These are phyloP conservation scores for Zhuqinia jingwanae DNA, from an alignment of 2,888 invertebrate species.

Conservation along the genomic window DNA sequence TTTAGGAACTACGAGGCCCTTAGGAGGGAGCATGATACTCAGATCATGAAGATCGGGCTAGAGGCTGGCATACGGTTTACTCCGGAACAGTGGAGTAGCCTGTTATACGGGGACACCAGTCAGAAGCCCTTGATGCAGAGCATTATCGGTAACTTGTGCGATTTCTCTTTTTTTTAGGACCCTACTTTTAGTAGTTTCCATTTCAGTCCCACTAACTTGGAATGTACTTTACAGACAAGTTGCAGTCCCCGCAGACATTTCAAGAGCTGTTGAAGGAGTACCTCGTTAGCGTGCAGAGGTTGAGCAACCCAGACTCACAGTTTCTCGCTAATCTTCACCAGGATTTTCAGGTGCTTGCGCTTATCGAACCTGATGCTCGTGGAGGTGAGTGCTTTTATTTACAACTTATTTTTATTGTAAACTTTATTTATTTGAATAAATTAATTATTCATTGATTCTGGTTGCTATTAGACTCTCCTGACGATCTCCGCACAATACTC, in stretches of 20 bases:
- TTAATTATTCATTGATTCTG: no score
- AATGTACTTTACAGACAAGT: conserved; percentile 73
- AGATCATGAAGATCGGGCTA: conserved; percentile 98
- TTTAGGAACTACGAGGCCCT: conserved; percentile 93
- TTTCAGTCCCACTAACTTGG: no score
- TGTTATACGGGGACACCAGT: conserved; percentile 96
- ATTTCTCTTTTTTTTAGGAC: no score
- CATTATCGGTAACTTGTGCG: conserved; percentile 91
- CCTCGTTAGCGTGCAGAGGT: conserved; percentile 75
- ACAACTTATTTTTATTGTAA: background rate
- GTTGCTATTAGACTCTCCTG: background rate
- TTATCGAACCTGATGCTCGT: conserved; percentile 69
- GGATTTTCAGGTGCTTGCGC: conserved; percentile 73
- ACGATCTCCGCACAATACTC: background rate
- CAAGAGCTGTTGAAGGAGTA: conserved; percentile 75
- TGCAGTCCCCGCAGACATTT: conserved; percentile 76
- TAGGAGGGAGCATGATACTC: conserved; percentile 97
- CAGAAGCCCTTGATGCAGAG: conserved; percentile 99
- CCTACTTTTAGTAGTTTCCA: no score
- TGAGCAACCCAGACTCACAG: conserved; percentile 72
- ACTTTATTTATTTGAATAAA: no score
- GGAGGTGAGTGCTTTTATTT: background rate
- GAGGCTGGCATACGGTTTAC: conserved; percentile 98
- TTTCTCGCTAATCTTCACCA: conserved; percentile 74
- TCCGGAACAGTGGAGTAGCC: conserved; percentile 97